A percentile compares a stretch with the other conserved stretches of the same genome.
Evolutionary conservation across 2,797 vertebrate species (phyloP).

Genomic region (Margarornis squamiger): DNA sequence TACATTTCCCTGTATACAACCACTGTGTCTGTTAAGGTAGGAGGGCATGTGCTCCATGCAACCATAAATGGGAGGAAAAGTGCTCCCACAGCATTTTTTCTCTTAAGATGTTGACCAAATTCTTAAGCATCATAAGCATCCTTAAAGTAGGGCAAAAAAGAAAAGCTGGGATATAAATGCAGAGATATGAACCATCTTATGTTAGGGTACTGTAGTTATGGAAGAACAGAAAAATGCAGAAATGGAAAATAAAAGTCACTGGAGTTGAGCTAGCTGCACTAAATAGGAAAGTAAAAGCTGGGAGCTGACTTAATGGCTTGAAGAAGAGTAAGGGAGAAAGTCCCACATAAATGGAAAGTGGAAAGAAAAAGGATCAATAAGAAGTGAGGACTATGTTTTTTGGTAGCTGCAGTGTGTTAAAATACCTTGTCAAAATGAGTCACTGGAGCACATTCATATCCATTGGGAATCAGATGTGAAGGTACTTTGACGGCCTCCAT

Average conservation of each 20-base stretch:
- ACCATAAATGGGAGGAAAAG: neutral
- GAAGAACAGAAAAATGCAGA: neutral
- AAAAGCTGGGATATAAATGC: neutral
- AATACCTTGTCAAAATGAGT: neutral
- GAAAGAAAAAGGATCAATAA: neutral
- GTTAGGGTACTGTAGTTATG: neutral
- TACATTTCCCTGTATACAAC: neutral
- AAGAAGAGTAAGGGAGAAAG: neutral
- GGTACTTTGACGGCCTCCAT: neutral
- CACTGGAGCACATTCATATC: neutral
- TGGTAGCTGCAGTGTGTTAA: neutral
- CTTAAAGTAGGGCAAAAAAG: neutral
- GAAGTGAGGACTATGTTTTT: neutral
- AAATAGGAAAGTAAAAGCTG: neutral
- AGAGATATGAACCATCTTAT: neutral
- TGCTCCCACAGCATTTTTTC: neutral
- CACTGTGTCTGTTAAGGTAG: neutral
- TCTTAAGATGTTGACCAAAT: neutral
- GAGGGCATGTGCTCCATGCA: neutral
- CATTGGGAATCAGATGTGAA: neutral
- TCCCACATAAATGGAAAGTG: fast-evolving
- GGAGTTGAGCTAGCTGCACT: neutral
- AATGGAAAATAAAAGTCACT: neutral
- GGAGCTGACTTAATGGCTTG: neutral
- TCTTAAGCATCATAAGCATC: neutral